Base-by-base conservation (phyloP, 2,113 vertebrate species). In the Noctilio leporinus region DNA sequence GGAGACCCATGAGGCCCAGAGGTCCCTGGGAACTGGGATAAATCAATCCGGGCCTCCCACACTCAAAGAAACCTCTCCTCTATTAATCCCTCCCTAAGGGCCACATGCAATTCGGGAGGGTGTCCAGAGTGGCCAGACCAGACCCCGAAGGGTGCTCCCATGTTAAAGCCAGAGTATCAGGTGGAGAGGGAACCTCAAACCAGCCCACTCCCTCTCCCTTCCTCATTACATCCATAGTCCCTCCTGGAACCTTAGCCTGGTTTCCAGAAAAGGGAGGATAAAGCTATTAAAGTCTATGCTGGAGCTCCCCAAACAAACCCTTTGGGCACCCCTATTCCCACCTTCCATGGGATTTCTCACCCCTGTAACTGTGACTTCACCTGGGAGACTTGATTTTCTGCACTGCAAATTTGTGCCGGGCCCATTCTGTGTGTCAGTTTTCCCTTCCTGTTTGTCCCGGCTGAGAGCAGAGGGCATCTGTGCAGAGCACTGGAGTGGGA, bases 261-360 rank as follows among this genome's bases (percentile, higher is more conserved):
- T 33, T 53, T 40, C 28, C 28, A 22, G 26, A 24, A 49, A 43
- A 49, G 5, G n/a, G 38, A 12, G 40, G 43, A 35, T 24, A 6
- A 53, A 38, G 30, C 8, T 70, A 2, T 4, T 2, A 40, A 40
- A 24, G 16, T 33, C 22, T 51, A 28, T 38, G 64, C 7, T 40
- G 28, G 59, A 28, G 28, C 57, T 28, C 87, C 51, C 24, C 14
- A 28, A 2, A 16, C 55, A 20, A 19, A 43, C 26, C 38, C 19
- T 7, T 20, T 59, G 57, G 45, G 33, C 47, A 30, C 43, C 57
- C 33, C 62, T 38, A 16, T 67, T 19, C 33, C 7, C 47, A 16
- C 30, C 10, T 10, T 55, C 17, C 3, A 0, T 9, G 3, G 4
- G 38, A n/a, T 8, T 3, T n/a, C 4, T 30, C 0, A 1, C 30